Percentiles rank a stretch among this genome's conserved stretches.
phyloP scores from a whole-genome alignment of 1,140 invertebrate species.

The Cephus cinctus region DNA sequence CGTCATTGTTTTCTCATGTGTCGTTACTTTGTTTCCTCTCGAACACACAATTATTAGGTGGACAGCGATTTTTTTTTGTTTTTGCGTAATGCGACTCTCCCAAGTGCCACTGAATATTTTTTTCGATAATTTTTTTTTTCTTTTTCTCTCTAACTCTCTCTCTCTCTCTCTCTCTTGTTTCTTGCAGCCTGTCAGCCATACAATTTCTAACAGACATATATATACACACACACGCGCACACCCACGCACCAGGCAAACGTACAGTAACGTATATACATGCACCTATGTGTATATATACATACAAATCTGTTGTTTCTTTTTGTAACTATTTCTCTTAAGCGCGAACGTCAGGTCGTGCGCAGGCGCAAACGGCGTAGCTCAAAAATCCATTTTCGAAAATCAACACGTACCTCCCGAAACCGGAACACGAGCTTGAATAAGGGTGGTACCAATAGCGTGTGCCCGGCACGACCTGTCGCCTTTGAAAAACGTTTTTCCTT shows the following conservation, averaged over 20 bases:
- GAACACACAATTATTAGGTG: slow-evolving; percentile 21
- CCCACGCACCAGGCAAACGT: slow-evolving; percentile 14
- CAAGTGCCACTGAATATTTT: no score
- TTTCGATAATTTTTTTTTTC: no score
- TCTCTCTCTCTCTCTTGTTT: slow-evolving; percentile 10
- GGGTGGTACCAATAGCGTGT: slow-evolving; percentile 6
- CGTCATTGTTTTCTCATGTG: slow-evolving; percentile 18
- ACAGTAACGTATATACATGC: slow-evolving; percentile 22
- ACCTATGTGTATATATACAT: slow-evolving; percentile 14
- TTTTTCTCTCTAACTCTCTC: no score
- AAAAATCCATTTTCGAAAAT: no score
- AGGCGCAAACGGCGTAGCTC: no score
- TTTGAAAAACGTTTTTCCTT: slow-evolving; percentile 15
- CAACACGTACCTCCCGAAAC: no score
- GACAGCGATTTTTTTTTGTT: no score
- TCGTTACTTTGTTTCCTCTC: slow-evolving; percentile 16
- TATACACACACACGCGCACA: slow-evolving; percentile 19
- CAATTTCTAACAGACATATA: slow-evolving; percentile 24
- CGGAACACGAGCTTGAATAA: not conserved
- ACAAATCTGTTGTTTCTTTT: slow-evolving; percentile 18
- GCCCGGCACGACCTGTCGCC: slow-evolving; percentile 26
- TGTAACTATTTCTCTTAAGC: slow-evolving; percentile 17
- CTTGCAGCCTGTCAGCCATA: slow-evolving; percentile 12
- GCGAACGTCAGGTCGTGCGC: slow-evolving; percentile 24
- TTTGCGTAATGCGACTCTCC: no score